A percentile compares a stretch with the other conserved stretches of the same genome.
Evolutionary conservation across 2,797 vertebrate species (phyloP).

Genomic region (Sebastes minor): DNA sequence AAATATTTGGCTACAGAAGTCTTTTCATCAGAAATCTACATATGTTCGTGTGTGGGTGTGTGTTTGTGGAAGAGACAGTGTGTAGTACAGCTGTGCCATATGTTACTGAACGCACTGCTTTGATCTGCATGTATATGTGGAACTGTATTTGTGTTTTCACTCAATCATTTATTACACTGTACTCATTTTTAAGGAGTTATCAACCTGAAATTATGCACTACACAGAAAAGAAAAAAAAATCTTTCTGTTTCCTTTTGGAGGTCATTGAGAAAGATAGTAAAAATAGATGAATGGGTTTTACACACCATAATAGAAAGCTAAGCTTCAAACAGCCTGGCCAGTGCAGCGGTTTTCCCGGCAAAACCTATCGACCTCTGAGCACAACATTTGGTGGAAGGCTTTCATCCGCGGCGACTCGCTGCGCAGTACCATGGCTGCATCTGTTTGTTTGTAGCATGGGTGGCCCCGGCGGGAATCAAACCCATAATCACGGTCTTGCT

Average conservation of each 20-base stretch:
- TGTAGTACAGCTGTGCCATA: slow-evolving; percentile 10
- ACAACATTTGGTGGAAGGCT: slow-evolving; percentile 58
- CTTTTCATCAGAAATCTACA: not conserved
- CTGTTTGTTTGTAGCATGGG: slow-evolving; percentile 75
- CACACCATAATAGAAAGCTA: slow-evolving; percentile 69
- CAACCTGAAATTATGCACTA: not conserved
- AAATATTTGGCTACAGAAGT: slow-evolving; percentile 10
- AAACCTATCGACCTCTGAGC: slow-evolving; percentile 67
- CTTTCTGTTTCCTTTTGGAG: slow-evolving; percentile 13
- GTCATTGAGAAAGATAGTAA: slow-evolving; percentile 55
- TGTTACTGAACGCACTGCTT: not conserved
- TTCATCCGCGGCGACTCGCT: slow-evolving; percentile 59
- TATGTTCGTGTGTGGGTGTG: not conserved
- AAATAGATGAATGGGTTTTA: slow-evolving; percentile 75
- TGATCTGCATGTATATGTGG: not conserved
- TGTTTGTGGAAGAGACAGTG: not conserved
- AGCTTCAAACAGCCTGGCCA: slow-evolving; percentile 65
- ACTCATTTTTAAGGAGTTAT: not conserved
- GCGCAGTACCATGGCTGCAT: slow-evolving; percentile 46
- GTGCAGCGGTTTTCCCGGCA: slow-evolving; percentile 68
- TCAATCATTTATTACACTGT: not conserved
- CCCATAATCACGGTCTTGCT: slow-evolving; percentile 66
- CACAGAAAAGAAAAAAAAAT: not conserved
- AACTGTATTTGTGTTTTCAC: not conserved
- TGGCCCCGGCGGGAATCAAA: slow-evolving; percentile 68